phyloP scores from a whole-genome alignment of 1,140 invertebrate species.

The Scaptomyza pallida region DNA sequence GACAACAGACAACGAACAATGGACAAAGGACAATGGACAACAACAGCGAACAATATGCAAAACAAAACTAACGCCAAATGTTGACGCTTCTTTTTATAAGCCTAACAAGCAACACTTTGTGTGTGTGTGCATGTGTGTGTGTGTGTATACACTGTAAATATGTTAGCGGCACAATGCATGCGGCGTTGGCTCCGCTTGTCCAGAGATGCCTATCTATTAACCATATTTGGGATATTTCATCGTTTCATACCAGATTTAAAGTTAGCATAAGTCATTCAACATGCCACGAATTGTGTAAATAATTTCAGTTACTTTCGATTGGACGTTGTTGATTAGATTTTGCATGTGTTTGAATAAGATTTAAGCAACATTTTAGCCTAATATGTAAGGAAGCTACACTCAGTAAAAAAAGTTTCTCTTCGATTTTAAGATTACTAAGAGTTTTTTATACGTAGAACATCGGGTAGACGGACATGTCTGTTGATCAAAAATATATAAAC shows the following conservation, averaged over 20 bases:
- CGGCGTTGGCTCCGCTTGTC: not conserved
- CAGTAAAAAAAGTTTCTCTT: too few relatives aligned
- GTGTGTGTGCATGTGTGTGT: too few relatives aligned
- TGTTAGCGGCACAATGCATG: not conserved
- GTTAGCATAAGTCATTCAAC: not conserved
- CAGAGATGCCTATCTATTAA: constrained; percentile 1
- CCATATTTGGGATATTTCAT: constrained; percentile 1
- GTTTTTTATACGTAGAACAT: too few relatives aligned
- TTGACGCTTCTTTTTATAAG: constrained; percentile 38
- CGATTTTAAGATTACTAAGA: too few relatives aligned
- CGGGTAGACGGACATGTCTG: too few relatives aligned
- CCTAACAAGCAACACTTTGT: constrained; percentile 25
- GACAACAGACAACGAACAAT: constrained; percentile 4
- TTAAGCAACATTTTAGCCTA: too few relatives aligned
- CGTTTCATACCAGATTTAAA: not conserved
- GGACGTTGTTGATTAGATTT: too few relatives aligned
- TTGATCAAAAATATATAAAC: too few relatives aligned
- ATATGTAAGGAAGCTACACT: too few relatives aligned
- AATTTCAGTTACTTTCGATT: not conserved
- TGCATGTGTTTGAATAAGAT: too few relatives aligned
- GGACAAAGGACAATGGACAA: constrained; percentile 7
- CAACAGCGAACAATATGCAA: constrained; percentile 63
- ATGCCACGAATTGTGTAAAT: not conserved
- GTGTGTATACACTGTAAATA: constrained; percentile 30
- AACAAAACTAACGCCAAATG: constrained; percentile 68